These are phyloP conservation scores for Motacilla tschutschensis DNA, from an alignment of 2,113 vertebrate species.

Conservation along the genomic window DNA sequence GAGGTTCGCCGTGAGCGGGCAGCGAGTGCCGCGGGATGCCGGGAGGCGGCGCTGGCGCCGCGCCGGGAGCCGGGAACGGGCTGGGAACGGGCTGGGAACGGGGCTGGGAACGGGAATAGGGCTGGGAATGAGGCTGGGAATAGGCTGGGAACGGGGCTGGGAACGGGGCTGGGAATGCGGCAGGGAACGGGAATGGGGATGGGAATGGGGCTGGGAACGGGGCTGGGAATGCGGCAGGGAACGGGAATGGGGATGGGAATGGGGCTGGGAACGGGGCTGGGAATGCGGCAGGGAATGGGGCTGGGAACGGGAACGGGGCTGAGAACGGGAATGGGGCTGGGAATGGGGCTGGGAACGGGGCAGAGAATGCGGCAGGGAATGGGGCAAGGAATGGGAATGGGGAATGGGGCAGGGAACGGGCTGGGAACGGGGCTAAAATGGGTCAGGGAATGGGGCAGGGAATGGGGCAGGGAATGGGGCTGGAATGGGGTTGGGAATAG, in stretches of 20 bases:
- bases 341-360: too few species aligned
- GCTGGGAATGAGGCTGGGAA: fast-evolving
- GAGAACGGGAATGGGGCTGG: background rate
- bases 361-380: too few species aligned
- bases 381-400: too few species aligned
- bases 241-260: too few species aligned
- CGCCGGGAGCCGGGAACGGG: background rate
- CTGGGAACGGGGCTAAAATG: too few species aligned
- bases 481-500: too few species aligned
- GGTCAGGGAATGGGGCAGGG: too few species aligned
- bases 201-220: background rate
- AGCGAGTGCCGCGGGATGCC: background rate
- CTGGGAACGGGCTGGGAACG: background rate
- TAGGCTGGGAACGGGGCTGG: fast-evolving
- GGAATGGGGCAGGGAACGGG: too few species aligned
- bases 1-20: fast-evolving
- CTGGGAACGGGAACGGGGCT: fast-evolving
- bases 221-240: background rate
- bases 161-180: background rate
- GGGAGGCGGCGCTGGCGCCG: slow-evolving; percentile 24
- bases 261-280: background rate
- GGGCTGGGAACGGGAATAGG: fast-evolving
- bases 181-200: fast-evolving
- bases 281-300: too few species aligned
- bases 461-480: too few species aligned